phyloP scores from a whole-genome alignment of 2,797 vertebrate genomes.

The Sebastes cheni region DNA sequence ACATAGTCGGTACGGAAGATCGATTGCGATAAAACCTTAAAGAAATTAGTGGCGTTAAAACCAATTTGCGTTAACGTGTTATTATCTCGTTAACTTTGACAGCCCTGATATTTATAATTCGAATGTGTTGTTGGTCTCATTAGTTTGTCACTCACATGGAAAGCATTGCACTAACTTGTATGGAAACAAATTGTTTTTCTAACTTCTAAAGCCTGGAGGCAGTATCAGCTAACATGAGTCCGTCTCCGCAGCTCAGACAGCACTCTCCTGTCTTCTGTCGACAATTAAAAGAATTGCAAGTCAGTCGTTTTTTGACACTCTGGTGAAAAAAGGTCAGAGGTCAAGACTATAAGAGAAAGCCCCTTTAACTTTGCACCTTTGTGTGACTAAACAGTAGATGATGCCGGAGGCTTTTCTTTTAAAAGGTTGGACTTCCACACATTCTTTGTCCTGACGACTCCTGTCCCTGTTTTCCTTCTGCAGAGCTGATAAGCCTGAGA shows the following conservation, averaged over 20 bases:
- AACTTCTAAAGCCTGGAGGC: neutral
- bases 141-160: neutral
- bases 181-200: neutral
- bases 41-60: too few relatives aligned
- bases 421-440: constrained; percentile 41
- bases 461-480: constrained; percentile 31
- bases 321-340: constrained; percentile 58
- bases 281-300: constrained; percentile 28
- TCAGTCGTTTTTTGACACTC: constrained; percentile 56
- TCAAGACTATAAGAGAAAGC: constrained; percentile 47
- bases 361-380: constrained; percentile 41
- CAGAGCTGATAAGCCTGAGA: constrained; percentile 35
- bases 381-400: constrained; percentile 47
- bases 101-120: too few relatives aligned
- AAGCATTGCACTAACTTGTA: neutral
- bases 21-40: too few relatives aligned
- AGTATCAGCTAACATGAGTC: constrained; percentile 16
- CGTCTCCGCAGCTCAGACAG: constrained; percentile 7
- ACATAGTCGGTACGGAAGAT: too few relatives aligned
- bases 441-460: constrained; percentile 22
- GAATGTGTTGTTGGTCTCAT: neutral
- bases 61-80: too few relatives aligned
- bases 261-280: constrained; percentile 26
- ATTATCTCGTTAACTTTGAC: too few relatives aligned
- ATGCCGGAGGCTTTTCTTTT: constrained; percentile 30